phyloP scores from a whole-genome alignment of 2,113 vertebrate genomes.

The Zosterops japonicus region DNA sequence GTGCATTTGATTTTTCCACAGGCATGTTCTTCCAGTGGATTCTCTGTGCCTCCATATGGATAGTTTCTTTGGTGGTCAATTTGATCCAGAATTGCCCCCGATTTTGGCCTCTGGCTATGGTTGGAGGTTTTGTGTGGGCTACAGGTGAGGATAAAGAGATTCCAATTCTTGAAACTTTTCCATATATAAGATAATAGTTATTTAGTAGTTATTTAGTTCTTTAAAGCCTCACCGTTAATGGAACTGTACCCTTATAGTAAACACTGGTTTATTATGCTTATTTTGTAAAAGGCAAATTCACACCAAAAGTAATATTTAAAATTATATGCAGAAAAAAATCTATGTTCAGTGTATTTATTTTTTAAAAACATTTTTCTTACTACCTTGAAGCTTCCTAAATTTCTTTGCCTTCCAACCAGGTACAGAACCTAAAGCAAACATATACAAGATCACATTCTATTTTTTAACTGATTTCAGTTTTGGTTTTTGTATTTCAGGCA shows the following conservation, averaged over 20 bases:
- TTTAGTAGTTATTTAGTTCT: neutral
- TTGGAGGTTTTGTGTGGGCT: constrained; percentile 88
- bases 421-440: neutral
- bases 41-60: constrained; percentile 84
- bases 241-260: neutral
- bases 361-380: neutral
- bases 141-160: constrained; percentile 78
- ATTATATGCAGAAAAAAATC: neutral
- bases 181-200: neutral
- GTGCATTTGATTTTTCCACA: constrained; percentile 51
- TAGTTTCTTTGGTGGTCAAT: constrained; percentile 80
- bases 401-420: neutral
- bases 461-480: neutral
- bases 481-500: constrained; percentile 74
- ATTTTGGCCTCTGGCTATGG: constrained; percentile 88
- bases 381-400: neutral
- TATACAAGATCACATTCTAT: neutral
- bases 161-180: neutral
- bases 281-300: neutral
- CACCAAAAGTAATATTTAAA: neutral
- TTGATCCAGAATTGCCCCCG: constrained; percentile 79
- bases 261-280: neutral
- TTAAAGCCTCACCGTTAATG: neutral
- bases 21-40: constrained; percentile 95
- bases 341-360: neutral